Evolutionary conservation across 2,888 invertebrate species (phyloP).

Genomic region (Pimpla rufipes): DNA sequence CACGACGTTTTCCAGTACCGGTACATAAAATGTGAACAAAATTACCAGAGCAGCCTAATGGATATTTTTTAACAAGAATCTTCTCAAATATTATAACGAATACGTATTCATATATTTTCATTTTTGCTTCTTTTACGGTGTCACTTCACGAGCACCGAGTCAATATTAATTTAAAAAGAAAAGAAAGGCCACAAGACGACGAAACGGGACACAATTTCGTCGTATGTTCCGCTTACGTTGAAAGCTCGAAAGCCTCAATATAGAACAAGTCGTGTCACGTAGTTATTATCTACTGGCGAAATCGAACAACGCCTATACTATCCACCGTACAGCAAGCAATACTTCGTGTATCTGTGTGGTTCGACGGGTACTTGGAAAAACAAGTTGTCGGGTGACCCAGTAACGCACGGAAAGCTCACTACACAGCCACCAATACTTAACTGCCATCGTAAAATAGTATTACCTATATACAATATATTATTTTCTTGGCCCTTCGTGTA

Average conservation of each 20-base stretch:
- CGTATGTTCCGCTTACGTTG: conserved; percentile 7
- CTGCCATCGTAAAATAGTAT: background rate
- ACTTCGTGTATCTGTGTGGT: conserved; percentile 3
- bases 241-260: conserved; percentile 31
- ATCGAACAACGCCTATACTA: conserved; percentile 42
- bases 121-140: too few species aligned
- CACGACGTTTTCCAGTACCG: too few species aligned
- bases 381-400: conserved; percentile 57
- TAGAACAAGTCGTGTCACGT: conserved; percentile 9
- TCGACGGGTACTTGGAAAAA: conserved; percentile 50
- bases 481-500: background rate
- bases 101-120: too few species aligned
- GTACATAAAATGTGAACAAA: too few species aligned
- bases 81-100: too few species aligned
- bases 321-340: background rate
- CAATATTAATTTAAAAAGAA: too few species aligned
- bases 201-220: background rate
- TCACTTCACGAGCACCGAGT: too few species aligned
- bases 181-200: conserved; percentile 9
- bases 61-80: too few species aligned
- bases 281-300: conserved; percentile 40
- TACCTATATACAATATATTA: conserved; percentile 5
- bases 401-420: conserved; percentile 48
- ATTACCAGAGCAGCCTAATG: too few species aligned
- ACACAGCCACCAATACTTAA: background rate